These are phyloP conservation scores for Epistrophe grossulariae DNA, from an alignment of 2,888 invertebrate species.

Conservation along the genomic window DNA sequence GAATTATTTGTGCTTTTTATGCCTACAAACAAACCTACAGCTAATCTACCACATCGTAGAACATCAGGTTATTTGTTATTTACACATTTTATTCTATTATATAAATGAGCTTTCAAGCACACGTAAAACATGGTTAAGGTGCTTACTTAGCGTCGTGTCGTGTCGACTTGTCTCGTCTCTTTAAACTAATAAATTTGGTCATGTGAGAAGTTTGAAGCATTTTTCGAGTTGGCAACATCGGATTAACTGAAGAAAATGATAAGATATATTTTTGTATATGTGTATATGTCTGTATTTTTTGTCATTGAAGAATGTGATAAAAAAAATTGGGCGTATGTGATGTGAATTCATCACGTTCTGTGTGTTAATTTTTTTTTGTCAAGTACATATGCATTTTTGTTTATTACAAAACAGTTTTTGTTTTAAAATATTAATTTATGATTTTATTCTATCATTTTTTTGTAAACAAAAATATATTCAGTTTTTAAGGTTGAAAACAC, in stretches of 20 bases:
- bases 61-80: not conserved
- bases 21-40: not conserved
- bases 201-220: slow-evolving; percentile 48
- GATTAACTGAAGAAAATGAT: slow-evolving; percentile 38
- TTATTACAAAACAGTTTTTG: not conserved
- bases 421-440: not conserved
- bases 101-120: not conserved
- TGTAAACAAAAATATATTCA: not conserved
- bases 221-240: slow-evolving; percentile 17
- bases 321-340: slow-evolving; percentile 1
- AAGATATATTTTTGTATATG: slow-evolving; percentile 40
- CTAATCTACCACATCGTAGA: not conserved
- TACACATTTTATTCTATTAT: not conserved
- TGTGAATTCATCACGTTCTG: not conserved
- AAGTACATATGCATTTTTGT: not conserved
- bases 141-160: slow-evolving; percentile 7
- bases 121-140: not conserved
- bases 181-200: slow-evolving; percentile 42
- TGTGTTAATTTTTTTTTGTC: not conserved
- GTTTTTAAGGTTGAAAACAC: not conserved
- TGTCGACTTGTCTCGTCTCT: not conserved
- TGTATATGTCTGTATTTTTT: not conserved
- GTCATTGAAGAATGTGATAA: not conserved
- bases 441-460: not conserved
- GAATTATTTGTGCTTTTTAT: not conserved